Evolutionary conservation across 2,888 invertebrate species (phyloP).

Genomic region (Dendrolimus houi): DNA sequence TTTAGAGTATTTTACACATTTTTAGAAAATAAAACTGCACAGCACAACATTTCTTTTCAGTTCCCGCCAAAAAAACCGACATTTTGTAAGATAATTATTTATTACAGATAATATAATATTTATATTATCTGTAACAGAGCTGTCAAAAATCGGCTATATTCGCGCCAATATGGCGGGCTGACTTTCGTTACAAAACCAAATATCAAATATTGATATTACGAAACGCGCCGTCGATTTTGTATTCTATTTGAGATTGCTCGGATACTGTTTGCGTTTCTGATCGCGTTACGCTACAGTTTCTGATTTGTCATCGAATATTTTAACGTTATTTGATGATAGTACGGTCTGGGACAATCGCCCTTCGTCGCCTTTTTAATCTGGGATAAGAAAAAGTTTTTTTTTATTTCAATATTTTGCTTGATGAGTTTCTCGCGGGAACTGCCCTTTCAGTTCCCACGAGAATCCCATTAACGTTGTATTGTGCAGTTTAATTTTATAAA

Average conservation of each 20-base stretch:
- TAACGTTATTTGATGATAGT: constrained; percentile 17
- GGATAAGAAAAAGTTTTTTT: background rate
- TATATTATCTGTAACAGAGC: background rate
- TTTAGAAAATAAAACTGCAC: too few relatives aligned
- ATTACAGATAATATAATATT: background rate
- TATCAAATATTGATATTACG: constrained; percentile 72
- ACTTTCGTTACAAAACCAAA: constrained; percentile 69
- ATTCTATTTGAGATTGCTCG: constrained; percentile 61
- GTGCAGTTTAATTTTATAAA: too few relatives aligned
- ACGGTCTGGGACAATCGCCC: constrained; percentile 1
- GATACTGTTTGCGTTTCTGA: constrained; percentile 61
- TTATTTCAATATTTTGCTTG: too few relatives aligned
- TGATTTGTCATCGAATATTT: constrained; percentile 30
- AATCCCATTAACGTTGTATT: too few relatives aligned
- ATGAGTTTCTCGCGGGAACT: too few relatives aligned
- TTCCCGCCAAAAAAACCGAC: too few relatives aligned
- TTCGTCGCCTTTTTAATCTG: background rate
- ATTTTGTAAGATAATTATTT: too few relatives aligned
- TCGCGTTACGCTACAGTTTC: constrained; percentile 32
- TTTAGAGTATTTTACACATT: too few relatives aligned
- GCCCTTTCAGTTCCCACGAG: too few relatives aligned
- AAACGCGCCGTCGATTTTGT: constrained; percentile 45
- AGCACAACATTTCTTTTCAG: too few relatives aligned
- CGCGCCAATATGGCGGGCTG: constrained; percentile 17
- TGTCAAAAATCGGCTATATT: background rate